Evolutionary conservation across 2,888 invertebrate species (phyloP).

Genomic region (Thecophora atra): DNA sequence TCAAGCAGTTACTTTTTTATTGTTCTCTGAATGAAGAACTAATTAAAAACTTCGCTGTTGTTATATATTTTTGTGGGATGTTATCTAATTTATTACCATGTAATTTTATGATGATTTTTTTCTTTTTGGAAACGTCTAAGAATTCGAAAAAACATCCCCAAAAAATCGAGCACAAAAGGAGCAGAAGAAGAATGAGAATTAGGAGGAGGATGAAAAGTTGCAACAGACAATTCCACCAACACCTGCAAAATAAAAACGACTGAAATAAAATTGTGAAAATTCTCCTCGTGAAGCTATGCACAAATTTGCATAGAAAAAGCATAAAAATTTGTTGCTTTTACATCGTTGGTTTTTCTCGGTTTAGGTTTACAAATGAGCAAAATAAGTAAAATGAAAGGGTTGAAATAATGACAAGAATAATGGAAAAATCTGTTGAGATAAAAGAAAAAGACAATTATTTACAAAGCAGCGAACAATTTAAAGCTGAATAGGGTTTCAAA

Average conservation of each 20-base stretch:
- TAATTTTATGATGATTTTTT: conserved; percentile 19
- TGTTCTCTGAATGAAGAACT: conserved; percentile 9
- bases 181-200: neutral
- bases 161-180: neutral
- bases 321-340: conserved; percentile 32
- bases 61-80: neutral
- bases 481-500: no score
- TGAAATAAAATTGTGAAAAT: neutral
- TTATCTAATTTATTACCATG: conserved; percentile 24
- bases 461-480: no score
- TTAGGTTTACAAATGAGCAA: neutral
- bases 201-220: neutral
- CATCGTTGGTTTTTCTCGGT: neutral
- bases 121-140: conserved; percentile 3
- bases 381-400: conserved; percentile 15
- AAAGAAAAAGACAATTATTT: no score
- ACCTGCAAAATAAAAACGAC: neutral
- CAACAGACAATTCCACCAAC: neutral
- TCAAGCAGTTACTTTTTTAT: neutral
- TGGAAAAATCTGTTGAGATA: no score
- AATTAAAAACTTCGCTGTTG: conserved; percentile 14
- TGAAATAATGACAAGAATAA: neutral
- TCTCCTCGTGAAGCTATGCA: neutral
- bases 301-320: conserved; percentile 30
- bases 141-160: conserved; percentile 17